phyloP scores from a whole-genome alignment of 2,797 vertebrate genomes.

The Poecilia gillii region DNA sequence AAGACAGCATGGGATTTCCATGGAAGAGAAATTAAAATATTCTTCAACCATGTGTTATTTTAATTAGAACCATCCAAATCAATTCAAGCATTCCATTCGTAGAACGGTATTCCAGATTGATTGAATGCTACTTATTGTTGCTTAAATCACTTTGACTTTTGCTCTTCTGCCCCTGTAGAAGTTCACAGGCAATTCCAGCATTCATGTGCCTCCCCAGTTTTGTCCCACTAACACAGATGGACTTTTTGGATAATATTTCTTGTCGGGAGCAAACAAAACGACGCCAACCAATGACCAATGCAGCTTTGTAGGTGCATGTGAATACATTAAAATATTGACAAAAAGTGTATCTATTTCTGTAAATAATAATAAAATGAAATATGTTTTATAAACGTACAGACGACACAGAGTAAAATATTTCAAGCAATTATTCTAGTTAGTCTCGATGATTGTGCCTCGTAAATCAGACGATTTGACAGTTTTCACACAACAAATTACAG shows the following conservation, averaged over 20 bases:
- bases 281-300: background rate
- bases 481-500: background rate
- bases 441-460: background rate
- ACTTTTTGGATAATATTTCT: conserved; percentile 25
- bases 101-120: background rate
- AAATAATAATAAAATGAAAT: background rate
- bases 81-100: background rate
- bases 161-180: background rate
- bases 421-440: background rate
- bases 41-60: background rate
- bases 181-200: background rate
- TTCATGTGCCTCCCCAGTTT: background rate
- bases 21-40: background rate
- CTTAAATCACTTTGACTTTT: background rate
- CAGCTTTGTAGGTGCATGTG: background rate
- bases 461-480: background rate
- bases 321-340: background rate
- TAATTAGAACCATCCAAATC: background rate
- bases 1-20: background rate
- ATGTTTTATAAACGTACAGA: background rate
- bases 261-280: conserved; percentile 4
- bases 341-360: background rate
- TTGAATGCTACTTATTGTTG: background rate
- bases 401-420: background rate
- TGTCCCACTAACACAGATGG: background rate